Base-by-base conservation (phyloP, 2,113 vertebrate genomes). In the Hemiprocne comata region DNA sequence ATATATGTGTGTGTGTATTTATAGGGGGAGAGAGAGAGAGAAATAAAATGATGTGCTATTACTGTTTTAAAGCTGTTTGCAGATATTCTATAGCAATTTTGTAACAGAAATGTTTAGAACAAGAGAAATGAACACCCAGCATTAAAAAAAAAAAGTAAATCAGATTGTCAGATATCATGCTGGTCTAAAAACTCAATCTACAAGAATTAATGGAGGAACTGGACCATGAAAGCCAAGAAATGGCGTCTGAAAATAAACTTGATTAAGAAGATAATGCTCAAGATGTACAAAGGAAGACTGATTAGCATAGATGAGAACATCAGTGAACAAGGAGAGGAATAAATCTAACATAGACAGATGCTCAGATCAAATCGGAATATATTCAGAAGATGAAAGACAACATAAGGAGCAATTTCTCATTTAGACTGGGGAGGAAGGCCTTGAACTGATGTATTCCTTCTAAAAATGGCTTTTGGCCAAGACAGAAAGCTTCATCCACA, bases 371-470 rank as follows among this genome's bases (percentile, higher is more conserved):
- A 91, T 92, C 11, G 4, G 90, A 87, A 76, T 85, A 90, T 82
- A 94, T 96, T 97, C 96, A 93, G 93, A 97, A 96, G 96, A 97
- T 89, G 83, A 96, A 97, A 97, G 88, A 94, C 79, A 96, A 83
- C 67, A 65, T 53, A 87, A 91, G 85, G 84, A 95, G 74, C 64
- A 92, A 96, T 96, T 90, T 91, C 92, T 96, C 85, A 87, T 96
- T 90, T 90, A 92, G 89, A 96, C 77, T 94, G 93, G 84, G 90
- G 64, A 95, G 82, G 87, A 96, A 95, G 89, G 60, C 73, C 57
- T 93, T 95, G 92, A 95, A 79, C 70, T 85, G 89, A 92, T 94
- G 44, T 91, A 77, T 85, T 96, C 67, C 66, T 92, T 83, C 90
- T 60, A 62, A 44, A 94, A 94, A 94, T 94, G 95, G 77, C 91